Base-by-base conservation (phyloP, 2,888 invertebrate genomes). In the Melanostoma mellinum region DNA sequence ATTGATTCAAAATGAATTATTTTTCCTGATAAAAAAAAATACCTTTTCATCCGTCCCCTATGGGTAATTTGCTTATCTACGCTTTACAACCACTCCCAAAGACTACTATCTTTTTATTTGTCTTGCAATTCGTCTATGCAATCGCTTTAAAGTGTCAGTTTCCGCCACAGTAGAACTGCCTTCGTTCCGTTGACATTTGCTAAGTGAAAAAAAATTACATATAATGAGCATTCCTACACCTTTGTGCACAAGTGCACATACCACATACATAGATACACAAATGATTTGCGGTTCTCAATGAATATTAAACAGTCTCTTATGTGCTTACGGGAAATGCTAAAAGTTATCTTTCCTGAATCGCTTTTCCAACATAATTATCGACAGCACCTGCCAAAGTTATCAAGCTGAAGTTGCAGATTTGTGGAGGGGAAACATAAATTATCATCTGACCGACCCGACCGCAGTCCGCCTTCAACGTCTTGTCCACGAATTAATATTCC, bases 81-180 rank as follows among this genome's bases (percentile, higher is more conserved):
- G n/a, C 46, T 36, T 36, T 4, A 35, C 44, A 74, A 55, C 68
- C 65, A 61, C 74, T 61, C 74, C 68, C 74, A 8, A 38, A 38
- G 8, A 3, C 30, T 46, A 4, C 6, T 35, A 10, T 67, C 35
- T 53, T 55, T 52, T 42, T 44, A 44, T 44, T 30, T 53, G 40
- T 42, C 63, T 20, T 65, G 46, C 65, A 65, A 46, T 46, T 60
- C 40, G 56, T 52, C 69, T 80, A 46, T 71, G 71, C 58, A 71
- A 76, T 69, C 44, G 71, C 53, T 81, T 40, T 81, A 48, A 81
- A 81, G 80, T 76, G 80, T 76, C 80, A 42, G 76, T 71, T 71
- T 76, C 71, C 76, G 80, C 53, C 69, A 63, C 33, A 80, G 56
- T 38, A 69, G 52, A 74, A 56, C 60, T 60, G 55, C 55, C 55